A percentile compares a stretch with the other conserved stretches of the same genome.
phyloP scores from a whole-genome alignment of 2,888 invertebrate species.

The Hyles lineata region DNA sequence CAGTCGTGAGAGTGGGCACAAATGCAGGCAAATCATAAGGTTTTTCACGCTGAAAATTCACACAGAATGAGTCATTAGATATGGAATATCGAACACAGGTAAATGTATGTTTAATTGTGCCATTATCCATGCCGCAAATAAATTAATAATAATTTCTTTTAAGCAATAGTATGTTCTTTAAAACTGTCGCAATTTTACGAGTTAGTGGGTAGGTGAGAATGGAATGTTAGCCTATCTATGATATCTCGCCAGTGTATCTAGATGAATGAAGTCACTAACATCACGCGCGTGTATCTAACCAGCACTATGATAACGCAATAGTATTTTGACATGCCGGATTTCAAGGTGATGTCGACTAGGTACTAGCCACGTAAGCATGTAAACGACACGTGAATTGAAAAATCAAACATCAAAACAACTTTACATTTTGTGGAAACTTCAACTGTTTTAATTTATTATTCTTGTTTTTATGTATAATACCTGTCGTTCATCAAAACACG shows the following conservation, averaged over 20 bases:
- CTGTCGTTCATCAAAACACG: not conserved
- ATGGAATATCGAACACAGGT: no score
- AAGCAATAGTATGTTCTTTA: not conserved
- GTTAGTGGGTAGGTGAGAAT: not conserved
- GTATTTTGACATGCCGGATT: slow-evolving; percentile 48
- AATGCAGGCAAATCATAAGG: no score
- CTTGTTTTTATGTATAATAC: not conserved
- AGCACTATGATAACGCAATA: slow-evolving; percentile 52
- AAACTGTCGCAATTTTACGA: not conserved
- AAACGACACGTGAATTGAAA: slow-evolving; percentile 32
- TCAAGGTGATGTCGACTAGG: slow-evolving; percentile 41
- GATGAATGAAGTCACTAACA: slow-evolving; percentile 26
- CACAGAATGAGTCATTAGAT: no score
- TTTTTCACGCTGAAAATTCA: no score
- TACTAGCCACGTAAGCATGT: slow-evolving; percentile 1
- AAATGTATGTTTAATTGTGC: no score
- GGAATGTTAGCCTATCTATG: not conserved
- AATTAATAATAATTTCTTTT: not conserved
- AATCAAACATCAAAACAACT: slow-evolving; percentile 21
- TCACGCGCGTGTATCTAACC: slow-evolving; percentile 39
- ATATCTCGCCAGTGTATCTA: not conserved
- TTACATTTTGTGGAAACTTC: not conserved
- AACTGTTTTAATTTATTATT: not conserved
- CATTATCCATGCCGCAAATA: no score
- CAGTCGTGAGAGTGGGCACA: no score